phyloP scores from a whole-genome alignment of 2,797 vertebrate species.

The Percopsis omiscomaycus region DNA sequence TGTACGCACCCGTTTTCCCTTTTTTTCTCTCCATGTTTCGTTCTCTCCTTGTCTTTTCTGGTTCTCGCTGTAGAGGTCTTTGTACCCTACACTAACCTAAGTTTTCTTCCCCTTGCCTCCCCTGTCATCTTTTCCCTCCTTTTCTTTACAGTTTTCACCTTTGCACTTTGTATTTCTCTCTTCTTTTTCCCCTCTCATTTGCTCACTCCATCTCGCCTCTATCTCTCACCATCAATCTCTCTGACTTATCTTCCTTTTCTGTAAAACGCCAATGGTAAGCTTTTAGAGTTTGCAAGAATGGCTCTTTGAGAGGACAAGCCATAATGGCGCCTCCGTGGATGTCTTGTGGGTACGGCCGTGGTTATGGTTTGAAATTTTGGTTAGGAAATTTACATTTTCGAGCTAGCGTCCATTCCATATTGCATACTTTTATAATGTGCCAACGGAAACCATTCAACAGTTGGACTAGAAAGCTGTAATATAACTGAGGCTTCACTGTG shows the following conservation, averaged over 20 bases:
- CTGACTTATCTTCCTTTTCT: background rate
- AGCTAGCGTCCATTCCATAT: background rate
- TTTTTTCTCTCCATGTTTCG: constrained; percentile 4
- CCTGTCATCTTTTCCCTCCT: background rate
- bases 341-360: background rate
- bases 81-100: background rate
- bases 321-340: background rate
- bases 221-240: background rate
- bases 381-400: background rate
- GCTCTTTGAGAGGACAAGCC: background rate
- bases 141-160: background rate
- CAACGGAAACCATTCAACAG: background rate
- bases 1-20: constrained; percentile 13
- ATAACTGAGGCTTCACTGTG: background rate
- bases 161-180: background rate
- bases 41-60: background rate
- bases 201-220: background rate
- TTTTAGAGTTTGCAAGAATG: background rate
- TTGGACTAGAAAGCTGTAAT: background rate
- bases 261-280: background rate
- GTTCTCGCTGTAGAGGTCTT: background rate
- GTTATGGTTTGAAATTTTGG: background rate
- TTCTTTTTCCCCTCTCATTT: background rate
- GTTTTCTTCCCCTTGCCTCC: background rate
- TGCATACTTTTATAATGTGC: background rate